Evolutionary conservation across 1,140 invertebrate genomes (phyloP), one percentile per base, ranked within the genome.

Genomic region (Octopus bimaculoides): DNA sequence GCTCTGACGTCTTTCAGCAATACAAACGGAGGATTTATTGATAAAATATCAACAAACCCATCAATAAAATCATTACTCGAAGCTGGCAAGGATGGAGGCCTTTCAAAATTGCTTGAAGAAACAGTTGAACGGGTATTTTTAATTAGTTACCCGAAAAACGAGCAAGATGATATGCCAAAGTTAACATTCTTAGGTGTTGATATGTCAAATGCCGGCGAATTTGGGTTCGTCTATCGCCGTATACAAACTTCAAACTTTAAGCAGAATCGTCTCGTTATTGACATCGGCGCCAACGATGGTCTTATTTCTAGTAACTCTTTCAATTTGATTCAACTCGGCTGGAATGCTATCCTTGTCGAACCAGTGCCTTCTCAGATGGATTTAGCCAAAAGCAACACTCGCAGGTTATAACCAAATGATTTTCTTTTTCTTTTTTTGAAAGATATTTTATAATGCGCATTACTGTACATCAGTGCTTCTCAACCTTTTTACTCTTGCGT

Each of bases 281-380:
- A 88, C 79, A 87, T 88, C 74, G 87, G 87, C 54, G 87, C 87
- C 12, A 88, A 88, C 81, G 87, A 88, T 83, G 87, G 87, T 52
- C 79, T 88, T 10, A 55, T 87, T 54, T 87, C 85, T 0, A 88
- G 87, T 75, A 88, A 88, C 75, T 88, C 87, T 4, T 87, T 85
- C 78, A 88, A 88, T 78, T 85, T 88, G 74, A 87, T 88, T n/a
- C 87, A 87, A 77, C 82, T 82, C 80, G 87, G 87, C 5, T 88
- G 87, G 87, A 84, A 81, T 79, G 87, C 85, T 5, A 81, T 87
- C 5, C 80, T 88, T 3, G 86, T 88, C 52, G 87, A 88, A 81
- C 87, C 87, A 7, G 84, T 85, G 69, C 55, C 69, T 4, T 78
- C 73, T 54, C 81, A 86, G 78, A 78, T 86, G 4, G 77, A 84